phyloP scores from a whole-genome alignment of 1,140 invertebrate genomes.

The Drosophila baimaii region DNA sequence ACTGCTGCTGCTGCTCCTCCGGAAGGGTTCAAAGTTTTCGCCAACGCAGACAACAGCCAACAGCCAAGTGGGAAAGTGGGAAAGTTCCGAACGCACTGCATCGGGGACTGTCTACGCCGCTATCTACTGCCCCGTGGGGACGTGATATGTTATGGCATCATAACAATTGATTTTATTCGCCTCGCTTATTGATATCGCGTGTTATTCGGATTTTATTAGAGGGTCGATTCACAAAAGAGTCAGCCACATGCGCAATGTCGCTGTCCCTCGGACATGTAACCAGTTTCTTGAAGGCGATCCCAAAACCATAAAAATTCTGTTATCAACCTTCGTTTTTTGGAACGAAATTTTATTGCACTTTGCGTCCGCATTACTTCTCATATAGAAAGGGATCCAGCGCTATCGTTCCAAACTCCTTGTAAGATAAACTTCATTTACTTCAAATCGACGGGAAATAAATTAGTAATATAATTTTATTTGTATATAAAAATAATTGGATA shows the following conservation, averaged over 20 bases:
- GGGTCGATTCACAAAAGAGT: conserved; percentile 18
- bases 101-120: conserved; percentile 21
- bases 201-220: conserved; percentile 59
- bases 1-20: conserved; percentile 29
- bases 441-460: no score
- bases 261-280: not conserved
- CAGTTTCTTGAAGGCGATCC: not conserved
- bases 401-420: not conserved
- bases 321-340: not conserved
- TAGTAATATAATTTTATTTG: conserved; percentile 2
- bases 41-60: conserved; percentile 56
- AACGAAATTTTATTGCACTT: not conserved
- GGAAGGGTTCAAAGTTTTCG: conserved; percentile 50
- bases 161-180: conserved; percentile 78
- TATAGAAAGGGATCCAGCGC: not conserved
- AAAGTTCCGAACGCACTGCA: conserved; percentile 55
- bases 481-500: not conserved
- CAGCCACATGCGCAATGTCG: not conserved
- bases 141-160: conserved; percentile 74
- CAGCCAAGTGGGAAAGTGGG: no score
- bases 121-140: conserved; percentile 18
- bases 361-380: not conserved
- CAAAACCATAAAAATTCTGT: conserved; percentile 12
- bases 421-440: not conserved
- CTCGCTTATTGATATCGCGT: conserved; percentile 70